Conservation (phyloP, 1,140 invertebrate genomes). For the Carcinoscorpius rotundicauda region DNA sequence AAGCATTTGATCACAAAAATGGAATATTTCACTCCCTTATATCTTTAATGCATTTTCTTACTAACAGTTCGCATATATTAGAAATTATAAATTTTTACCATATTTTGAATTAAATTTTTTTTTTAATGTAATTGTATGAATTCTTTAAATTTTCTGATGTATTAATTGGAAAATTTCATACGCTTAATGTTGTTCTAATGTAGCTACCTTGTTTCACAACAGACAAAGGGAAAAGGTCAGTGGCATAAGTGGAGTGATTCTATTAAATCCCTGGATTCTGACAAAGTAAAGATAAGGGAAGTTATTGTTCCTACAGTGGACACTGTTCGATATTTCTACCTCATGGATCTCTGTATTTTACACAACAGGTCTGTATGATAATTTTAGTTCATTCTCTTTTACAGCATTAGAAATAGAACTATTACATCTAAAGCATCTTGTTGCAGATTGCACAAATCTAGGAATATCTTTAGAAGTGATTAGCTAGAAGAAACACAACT, state of each 20-base stretch:
- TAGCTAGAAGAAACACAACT: too few relatives aligned
- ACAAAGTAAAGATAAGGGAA: conserved; percentile 52
- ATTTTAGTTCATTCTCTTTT: not conserved
- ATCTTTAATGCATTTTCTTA: too few relatives aligned
- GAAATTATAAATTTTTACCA: too few relatives aligned
- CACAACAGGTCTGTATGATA: conserved; percentile 31
- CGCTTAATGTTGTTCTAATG: not conserved
- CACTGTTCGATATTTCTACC: conserved; percentile 45
- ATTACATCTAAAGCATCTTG: too few relatives aligned
- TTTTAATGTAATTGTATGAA: too few relatives aligned
- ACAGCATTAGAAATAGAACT: too few relatives aligned
- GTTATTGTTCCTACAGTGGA: conserved; percentile 74
- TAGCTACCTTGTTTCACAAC: conserved; percentile 7
- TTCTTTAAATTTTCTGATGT: not conserved
- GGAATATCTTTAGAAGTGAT: too few relatives aligned
- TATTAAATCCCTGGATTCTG: conserved; percentile 48
- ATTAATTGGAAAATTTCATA: not conserved
- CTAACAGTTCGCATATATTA: too few relatives aligned
- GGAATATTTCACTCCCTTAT: too few relatives aligned
- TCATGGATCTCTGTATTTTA: conserved; percentile 44
- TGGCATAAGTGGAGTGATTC: conserved; percentile 40
- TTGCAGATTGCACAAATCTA: too few relatives aligned
- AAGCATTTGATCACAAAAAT: too few relatives aligned
- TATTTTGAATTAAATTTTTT: too few relatives aligned
- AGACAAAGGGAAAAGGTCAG: conserved; percentile 29